phyloP scores from a whole-genome alignment of 2,888 invertebrate species.

The Cosmopolites sordidus region DNA sequence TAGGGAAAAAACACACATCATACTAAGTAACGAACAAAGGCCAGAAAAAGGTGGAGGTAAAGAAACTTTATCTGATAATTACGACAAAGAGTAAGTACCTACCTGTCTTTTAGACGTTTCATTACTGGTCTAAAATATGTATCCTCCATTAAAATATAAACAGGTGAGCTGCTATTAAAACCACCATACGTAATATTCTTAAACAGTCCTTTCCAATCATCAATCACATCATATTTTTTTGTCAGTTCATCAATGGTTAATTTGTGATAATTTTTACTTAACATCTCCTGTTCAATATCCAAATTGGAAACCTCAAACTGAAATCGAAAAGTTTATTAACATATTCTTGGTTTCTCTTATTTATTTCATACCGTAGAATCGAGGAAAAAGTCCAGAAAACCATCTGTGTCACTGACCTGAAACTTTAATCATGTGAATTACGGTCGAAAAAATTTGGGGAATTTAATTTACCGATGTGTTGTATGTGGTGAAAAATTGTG shows the following conservation, averaged over 20 bases:
- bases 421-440: too few species aligned
- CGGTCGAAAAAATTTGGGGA: too few species aligned
- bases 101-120: slow-evolving; percentile 2
- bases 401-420: not conserved
- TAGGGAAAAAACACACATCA: too few species aligned
- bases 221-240: slow-evolving; percentile 1
- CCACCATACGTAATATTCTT: not conserved
- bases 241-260: not conserved
- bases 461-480: slow-evolving; percentile 1
- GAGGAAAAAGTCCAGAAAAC: not conserved
- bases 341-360: not conserved
- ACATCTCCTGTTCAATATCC: not conserved
- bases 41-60: too few species aligned
- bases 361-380: not conserved
- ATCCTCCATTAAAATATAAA: slow-evolving; percentile 7
- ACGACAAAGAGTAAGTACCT: too few species aligned
- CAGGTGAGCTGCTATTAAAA: not conserved
- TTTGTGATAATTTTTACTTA: slow-evolving; percentile 5
- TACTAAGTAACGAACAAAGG: too few species aligned
- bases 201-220: slow-evolving; percentile 7
- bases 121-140: slow-evolving; percentile 6
- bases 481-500: not conserved
- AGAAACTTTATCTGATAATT: too few species aligned
- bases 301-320: not conserved
- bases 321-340: not conserved